phyloP scores from a whole-genome alignment of 1,140 invertebrate genomes.

The Drosophila erecta region DNA sequence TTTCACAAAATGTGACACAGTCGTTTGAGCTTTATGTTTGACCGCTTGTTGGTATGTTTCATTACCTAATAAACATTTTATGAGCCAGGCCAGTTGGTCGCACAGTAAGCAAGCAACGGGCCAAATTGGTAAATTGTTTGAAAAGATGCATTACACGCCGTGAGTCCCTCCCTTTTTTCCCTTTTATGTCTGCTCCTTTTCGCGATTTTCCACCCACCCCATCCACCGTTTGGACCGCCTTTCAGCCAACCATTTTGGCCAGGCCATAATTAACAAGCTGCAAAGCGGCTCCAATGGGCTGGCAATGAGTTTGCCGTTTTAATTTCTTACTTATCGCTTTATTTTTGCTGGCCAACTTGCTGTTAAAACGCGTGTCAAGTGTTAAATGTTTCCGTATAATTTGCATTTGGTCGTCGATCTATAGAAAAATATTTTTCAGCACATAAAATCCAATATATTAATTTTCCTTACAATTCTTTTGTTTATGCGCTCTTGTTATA shows the following conservation, averaged over 20 bases:
- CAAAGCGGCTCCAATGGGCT: constrained; percentile 58
- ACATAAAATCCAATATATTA: too few species aligned
- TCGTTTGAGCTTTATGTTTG: constrained; percentile 70
- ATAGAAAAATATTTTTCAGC: too few species aligned
- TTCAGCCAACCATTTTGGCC: constrained; percentile 30
- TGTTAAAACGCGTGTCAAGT: too few species aligned
- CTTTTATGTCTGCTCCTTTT: not conserved
- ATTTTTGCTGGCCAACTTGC: not conserved
- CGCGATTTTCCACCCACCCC: not conserved
- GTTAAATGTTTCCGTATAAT: too few species aligned
- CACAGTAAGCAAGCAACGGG: constrained; percentile 40
- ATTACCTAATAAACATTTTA: constrained; percentile 82
- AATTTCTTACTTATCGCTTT: constrained; percentile 5
- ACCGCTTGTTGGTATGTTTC: constrained; percentile 73
- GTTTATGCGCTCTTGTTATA: too few species aligned
- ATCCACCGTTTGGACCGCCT: constrained; percentile 14
- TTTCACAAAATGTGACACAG: constrained; percentile 54
- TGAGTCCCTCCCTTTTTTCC: constrained; percentile 1
- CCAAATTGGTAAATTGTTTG: constrained; percentile 79
- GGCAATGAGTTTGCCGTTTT: constrained; percentile 51
- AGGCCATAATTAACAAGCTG: constrained; percentile 68
- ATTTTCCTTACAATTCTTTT: too few species aligned
- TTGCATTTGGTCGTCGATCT: too few species aligned
- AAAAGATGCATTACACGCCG: constrained; percentile 69
- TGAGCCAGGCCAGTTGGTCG: constrained; percentile 47